phyloP scores from a whole-genome alignment of 2,113 vertebrate species.

The Perca schrenkii region DNA sequence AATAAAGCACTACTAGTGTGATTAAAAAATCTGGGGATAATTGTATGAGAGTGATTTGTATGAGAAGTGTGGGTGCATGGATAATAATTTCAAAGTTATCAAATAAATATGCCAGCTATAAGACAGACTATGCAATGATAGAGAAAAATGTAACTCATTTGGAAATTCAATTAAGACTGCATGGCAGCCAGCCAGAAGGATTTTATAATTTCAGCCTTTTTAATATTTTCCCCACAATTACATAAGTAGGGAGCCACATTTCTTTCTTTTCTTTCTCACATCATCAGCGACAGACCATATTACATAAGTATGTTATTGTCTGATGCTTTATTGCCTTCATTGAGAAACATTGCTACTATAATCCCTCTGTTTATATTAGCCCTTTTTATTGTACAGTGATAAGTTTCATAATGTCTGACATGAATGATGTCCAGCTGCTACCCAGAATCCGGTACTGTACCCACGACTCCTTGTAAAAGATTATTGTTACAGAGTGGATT shows the following conservation, averaged over 20 bases:
- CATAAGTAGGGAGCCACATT: neutral
- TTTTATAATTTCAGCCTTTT: constrained; percentile 54
- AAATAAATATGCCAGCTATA: constrained; percentile 35
- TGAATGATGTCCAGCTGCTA: constrained; percentile 29
- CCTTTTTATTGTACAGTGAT: constrained; percentile 6
- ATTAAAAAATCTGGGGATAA: constrained; percentile 62
- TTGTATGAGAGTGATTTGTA: constrained; percentile 37
- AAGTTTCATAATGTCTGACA: neutral
- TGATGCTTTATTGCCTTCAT: constrained; percentile 12
- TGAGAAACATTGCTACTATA: constrained; percentile 21
- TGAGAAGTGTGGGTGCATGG: constrained; percentile 10
- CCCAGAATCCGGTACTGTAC: neutral
- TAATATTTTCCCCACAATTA: constrained; percentile 33
- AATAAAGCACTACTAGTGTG: constrained; percentile 79
- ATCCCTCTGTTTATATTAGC: constrained; percentile 11
- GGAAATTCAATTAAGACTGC: constrained; percentile 57
- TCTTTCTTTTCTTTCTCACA: neutral
- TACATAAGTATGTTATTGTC: neutral
- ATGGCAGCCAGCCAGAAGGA: constrained; percentile 14
- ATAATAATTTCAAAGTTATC: constrained; percentile 41
- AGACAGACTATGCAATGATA: constrained; percentile 4
- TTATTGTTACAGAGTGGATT: constrained; percentile 12
- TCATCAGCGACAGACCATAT: constrained; percentile 5
- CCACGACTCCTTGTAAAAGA: neutral
- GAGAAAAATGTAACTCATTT: neutral